These are phyloP conservation scores for Chydorus sphaericus DNA, from an alignment of 2,888 invertebrate genomes.

Conservation along the genomic window DNA sequence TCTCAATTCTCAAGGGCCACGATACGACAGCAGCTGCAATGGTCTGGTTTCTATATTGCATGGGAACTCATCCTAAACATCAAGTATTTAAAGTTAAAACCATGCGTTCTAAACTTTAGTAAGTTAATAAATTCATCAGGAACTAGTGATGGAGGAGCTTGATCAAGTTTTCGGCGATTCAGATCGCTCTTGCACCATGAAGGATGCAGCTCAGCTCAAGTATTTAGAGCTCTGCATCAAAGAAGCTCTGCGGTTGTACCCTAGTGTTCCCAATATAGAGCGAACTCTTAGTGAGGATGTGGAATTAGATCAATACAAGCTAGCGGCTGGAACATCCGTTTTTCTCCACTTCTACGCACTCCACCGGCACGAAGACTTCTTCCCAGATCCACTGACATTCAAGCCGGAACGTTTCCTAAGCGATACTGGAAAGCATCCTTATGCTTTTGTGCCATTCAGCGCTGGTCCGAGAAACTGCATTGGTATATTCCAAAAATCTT, in stretches of 20 bases:
- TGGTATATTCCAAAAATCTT: too few relatives aligned
- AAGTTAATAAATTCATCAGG: too few relatives aligned
- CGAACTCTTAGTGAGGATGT: conserved; percentile 15
- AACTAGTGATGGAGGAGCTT: conserved; percentile 31
- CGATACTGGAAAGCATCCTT: background rate
- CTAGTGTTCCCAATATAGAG: conserved; percentile 18
- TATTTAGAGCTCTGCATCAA: conserved; percentile 19
- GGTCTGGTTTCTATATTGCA: conserved; percentile 36
- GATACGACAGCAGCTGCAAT: conserved; percentile 41
- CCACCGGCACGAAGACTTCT: background rate
- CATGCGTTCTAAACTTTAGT: too few relatives aligned
- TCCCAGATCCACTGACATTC: background rate
- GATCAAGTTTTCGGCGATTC: conserved; percentile 29
- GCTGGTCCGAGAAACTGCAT: background rate
- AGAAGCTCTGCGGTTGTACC: conserved; percentile 19
- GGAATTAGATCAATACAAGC: background rate
- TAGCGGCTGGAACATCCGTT: background rate
- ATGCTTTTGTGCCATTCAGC: background rate
- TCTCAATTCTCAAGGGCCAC: conserved; percentile 33
- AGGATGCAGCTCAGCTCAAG: conserved; percentile 26
- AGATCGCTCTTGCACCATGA: conserved; percentile 25
- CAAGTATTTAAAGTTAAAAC: too few relatives aligned
- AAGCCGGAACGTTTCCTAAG: background rate
- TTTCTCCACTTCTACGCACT: background rate
- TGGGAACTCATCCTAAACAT: conserved; percentile 36